phyloP scores from a whole-genome alignment of 2,888 invertebrate genomes.

The Falcaria lacertinaria region DNA sequence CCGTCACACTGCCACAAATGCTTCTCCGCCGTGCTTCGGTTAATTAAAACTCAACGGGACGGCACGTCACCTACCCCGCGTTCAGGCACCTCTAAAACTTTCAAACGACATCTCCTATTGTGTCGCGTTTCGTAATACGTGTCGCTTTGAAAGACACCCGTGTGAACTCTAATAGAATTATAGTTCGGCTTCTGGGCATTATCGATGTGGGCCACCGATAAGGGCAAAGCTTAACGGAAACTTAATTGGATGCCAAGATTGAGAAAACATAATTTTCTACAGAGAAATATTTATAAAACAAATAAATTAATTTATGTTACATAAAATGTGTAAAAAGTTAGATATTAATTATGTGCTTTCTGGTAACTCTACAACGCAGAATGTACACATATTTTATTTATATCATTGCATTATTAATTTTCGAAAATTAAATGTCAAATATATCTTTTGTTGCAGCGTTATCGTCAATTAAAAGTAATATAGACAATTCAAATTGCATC shows the following conservation, averaged over 20 bases:
- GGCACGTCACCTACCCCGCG: constrained; percentile 57
- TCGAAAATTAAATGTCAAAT: background rate
- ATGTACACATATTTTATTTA: no score
- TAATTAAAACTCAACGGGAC: constrained; percentile 74
- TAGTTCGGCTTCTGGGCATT: constrained; percentile 56
- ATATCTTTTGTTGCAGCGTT: constrained; percentile 84
- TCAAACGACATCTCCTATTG: constrained; percentile 58
- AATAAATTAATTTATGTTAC: no score
- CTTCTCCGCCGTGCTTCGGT: constrained; percentile 61
- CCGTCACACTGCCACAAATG: constrained; percentile 67
- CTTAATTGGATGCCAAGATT: constrained; percentile 57
- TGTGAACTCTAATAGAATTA: constrained; percentile 59
- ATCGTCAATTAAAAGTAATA: constrained; percentile 93
- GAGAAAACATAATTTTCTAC: constrained; percentile 32
- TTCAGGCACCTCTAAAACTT: constrained; percentile 46
- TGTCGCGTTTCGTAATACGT: constrained; percentile 51
- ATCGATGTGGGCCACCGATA: constrained; percentile 54
- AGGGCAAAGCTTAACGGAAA: constrained; percentile 53
- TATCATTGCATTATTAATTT: no score
- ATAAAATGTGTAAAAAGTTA: no score
- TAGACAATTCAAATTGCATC: constrained; percentile 93
- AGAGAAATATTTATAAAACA: constrained; percentile 15
- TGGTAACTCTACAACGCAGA: no score
- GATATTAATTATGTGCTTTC: no score
- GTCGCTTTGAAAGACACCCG: constrained; percentile 38